Evolutionary conservation across 2,888 invertebrate species (phyloP), one percentile per base, ranked within the genome.

Genomic region (Ochropleura leucogaster): DNA sequence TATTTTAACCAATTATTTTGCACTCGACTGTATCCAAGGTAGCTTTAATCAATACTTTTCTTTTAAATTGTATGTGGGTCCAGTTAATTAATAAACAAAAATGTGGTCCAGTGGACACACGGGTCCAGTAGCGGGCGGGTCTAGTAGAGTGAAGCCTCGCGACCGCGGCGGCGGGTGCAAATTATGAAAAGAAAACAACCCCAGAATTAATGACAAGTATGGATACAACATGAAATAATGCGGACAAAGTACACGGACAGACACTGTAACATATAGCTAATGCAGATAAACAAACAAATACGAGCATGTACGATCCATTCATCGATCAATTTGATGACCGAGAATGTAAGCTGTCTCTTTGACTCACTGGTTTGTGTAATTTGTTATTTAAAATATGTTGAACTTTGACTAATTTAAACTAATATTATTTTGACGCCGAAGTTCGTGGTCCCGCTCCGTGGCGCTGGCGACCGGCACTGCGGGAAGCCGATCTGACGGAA

Each of bases 111-210:
- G 30, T 30, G 30, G 30, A n/a, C n/a, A n/a, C n/a, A n/a, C n/a
- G n/a, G n/a, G n/a, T n/a, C n/a, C 46, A 9, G 46, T 46, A 46
- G 46, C 46, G 46, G 46, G 46, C 46, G 46, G 10, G 46, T 9
- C 46, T n/a, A n/a, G n/a, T n/a, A n/a, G 30, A 30, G 30, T 30
- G 30, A 30, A 30, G 3, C 1, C 30, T 30, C 30, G 30, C 30
- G 30, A 3, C 3, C 1, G 9, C 18, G n/a, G n/a, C 55, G 4
- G 10, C 12, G 12, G 9, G 49, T 65, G 67, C 2, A 18, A n/a
- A 47, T 62, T 42, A 62, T 72, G n/a, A 62, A 53, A 53, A 46
- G 40, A 53, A 46, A 72, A 51, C 30, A 51, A 72, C 46, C 9
- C 40, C 16, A 40, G n/a, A 44, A 59, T 60, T 46, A 16, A 51